Evolutionary conservation across 2,113 vertebrate species (phyloP), one percentile per base, ranked within the genome.

Genomic region (human (Homo sapiens)): DNA sequence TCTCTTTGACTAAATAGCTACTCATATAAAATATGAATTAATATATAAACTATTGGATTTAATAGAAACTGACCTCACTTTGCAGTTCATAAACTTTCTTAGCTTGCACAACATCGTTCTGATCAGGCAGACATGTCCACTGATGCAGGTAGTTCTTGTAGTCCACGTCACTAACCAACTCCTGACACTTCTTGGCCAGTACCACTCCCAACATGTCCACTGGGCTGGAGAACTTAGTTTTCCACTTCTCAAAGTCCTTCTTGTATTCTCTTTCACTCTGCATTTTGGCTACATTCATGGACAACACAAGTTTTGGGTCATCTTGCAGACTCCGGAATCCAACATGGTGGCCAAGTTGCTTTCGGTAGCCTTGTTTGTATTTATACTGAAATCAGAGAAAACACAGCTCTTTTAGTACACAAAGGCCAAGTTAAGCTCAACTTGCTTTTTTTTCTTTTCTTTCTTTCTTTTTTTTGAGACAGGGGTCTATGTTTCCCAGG

Each of bases 51-150:
- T 13, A 94, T 27, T 80, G 61, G 22, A 68, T 82, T 93, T 55
- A 79, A 81, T 20, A 91, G 73, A 86, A 38, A 87, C 93, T 98
- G 92, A 99, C 99, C 79, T 99, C 99, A 83, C 99, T 99, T 96
- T 99, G 99, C 0, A 99, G 96, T 2, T 99, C 99, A 27, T 99
- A 99, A 2, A 97, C 98, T 87, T 99, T 99, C 81, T 99, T 99
- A 40, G 99, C 99, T 93, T 99, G 99, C 0, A 99, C 98, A 2
- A 99, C 99, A 1, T 99, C 99, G 0, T 68, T 99, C 97, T 99
- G 99, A 96, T 99, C 99, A 0, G 99, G 99, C 38, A 99, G 98
- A 11, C 99, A 99, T 0, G 99, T 99, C 99, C 99, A 99, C 18
- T 99, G 97, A 40, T 99, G 99, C 73, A 99, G 82, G n/a, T 88